These are phyloP conservation scores for Cyprinodon brontotheroides DNA, from an alignment of 2,113 vertebrate genomes.

Conservation along the genomic window DNA sequence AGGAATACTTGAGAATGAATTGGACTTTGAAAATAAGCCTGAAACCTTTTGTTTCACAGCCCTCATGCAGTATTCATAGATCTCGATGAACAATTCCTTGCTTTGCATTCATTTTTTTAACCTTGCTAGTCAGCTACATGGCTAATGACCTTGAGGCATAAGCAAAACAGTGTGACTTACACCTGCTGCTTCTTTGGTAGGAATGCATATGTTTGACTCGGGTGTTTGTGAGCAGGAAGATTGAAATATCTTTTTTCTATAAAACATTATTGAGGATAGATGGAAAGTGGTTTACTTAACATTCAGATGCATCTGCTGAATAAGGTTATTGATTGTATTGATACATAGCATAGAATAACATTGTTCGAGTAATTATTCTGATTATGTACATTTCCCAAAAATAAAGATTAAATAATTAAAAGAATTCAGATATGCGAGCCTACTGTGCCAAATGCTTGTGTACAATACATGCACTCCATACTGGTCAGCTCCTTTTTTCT, in stretches of 20 bases:
- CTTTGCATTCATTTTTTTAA: constrained; percentile 20
- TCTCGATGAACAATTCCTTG: constrained; percentile 47
- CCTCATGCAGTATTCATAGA: constrained; percentile 68
- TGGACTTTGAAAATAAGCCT: constrained; percentile 56
- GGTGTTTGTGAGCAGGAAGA: not conserved
- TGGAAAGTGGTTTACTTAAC: not conserved
- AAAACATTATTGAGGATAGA: no score
- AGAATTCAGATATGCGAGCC: not conserved
- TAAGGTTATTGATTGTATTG: not conserved
- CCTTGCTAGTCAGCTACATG: constrained; percentile 54
- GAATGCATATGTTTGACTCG: constrained; percentile 8
- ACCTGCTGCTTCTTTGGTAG: constrained; percentile 40
- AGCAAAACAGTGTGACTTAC: constrained; percentile 39
- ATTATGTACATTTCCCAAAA: not conserved
- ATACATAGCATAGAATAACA: not conserved
- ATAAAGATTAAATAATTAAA: not conserved
- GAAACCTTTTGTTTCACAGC: constrained; percentile 58
- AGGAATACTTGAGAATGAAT: constrained; percentile 42
- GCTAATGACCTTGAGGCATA: constrained; percentile 67
- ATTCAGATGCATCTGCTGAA: not conserved
- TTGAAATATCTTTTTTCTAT: not conserved
- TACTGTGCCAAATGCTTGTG: not conserved
- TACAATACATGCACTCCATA: not conserved
- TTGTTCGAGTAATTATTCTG: not conserved
- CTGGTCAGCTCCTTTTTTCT: not conserved